Percentiles rank a stretch among this genome's conserved stretches.
Evolutionary conservation across 2,888 invertebrate genomes (phyloP).

Genomic region (Laspeyria flexula): DNA sequence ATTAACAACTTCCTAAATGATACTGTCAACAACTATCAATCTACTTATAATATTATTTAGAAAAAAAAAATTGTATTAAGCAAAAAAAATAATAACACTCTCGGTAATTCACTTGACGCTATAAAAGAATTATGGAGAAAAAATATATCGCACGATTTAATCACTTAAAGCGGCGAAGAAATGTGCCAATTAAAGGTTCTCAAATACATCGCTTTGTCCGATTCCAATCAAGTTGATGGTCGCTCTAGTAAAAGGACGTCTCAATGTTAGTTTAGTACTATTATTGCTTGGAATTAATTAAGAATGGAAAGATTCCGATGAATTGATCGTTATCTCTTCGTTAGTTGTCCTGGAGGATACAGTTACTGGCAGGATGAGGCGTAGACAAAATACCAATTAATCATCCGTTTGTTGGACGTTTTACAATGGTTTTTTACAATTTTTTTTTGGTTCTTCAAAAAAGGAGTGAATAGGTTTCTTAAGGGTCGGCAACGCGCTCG

Average conservation of each 20-base stretch:
- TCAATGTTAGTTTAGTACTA: constrained; percentile 31
- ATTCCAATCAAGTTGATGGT: constrained; percentile 11
- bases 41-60: no score
- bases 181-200: background rate
- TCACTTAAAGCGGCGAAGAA: background rate
- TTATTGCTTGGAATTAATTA: constrained; percentile 36
- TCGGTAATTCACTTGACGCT: no score
- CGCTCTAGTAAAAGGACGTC: constrained; percentile 15
- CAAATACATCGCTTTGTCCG: constrained; percentile 1
- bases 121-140: background rate
- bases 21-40: no score
- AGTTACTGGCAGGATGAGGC: constrained; percentile 32
- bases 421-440: background rate
- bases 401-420: background rate
- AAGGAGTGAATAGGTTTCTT: no score
- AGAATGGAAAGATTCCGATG: constrained; percentile 24
- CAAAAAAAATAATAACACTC: no score
- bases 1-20: no score
- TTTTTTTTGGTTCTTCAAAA: no score
- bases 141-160: background rate
- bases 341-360: constrained; percentile 18
- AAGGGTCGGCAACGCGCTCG: no score
- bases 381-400: constrained; percentile 18
- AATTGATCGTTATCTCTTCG: constrained; percentile 32
- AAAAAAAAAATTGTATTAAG: no score